Evolutionary conservation across 2,113 vertebrate genomes (phyloP).

Genomic region (Numenius arquata): DNA sequence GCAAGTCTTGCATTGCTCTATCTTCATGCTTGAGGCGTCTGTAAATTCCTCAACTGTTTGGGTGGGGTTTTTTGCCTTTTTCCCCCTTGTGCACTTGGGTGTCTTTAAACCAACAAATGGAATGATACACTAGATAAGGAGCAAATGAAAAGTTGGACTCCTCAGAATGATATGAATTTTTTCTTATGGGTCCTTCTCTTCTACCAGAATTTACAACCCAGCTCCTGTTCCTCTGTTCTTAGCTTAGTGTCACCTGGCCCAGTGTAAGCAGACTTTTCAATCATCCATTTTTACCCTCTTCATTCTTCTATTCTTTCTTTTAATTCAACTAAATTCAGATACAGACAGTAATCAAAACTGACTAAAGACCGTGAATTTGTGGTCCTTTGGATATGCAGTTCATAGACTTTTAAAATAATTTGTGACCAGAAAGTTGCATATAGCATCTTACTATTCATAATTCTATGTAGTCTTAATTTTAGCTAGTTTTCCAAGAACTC

Average conservation of each 20-base stretch:
- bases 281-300: neutral
- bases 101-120: neutral
- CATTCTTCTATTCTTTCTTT: neutral
- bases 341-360: neutral
- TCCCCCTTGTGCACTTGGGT: neutral
- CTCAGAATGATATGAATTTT: neutral
- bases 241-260: neutral
- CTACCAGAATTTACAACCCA: neutral
- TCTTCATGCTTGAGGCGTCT: neutral
- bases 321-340: neutral
- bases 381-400: neutral
- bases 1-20: neutral
- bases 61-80: neutral
- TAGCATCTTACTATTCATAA: neutral
- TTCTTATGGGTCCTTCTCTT: neutral
- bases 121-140: neutral
- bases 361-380: neutral
- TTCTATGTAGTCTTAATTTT: neutral
- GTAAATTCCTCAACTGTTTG: neutral
- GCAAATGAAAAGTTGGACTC: neutral
- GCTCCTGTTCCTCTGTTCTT: neutral
- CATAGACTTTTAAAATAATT: neutral
- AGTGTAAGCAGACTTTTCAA: neutral
- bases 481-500: neutral
- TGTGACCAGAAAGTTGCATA: neutral